Evolutionary conservation across 2,797 vertebrate genomes (phyloP).

Genomic region (Xenentodon cancila): DNA sequence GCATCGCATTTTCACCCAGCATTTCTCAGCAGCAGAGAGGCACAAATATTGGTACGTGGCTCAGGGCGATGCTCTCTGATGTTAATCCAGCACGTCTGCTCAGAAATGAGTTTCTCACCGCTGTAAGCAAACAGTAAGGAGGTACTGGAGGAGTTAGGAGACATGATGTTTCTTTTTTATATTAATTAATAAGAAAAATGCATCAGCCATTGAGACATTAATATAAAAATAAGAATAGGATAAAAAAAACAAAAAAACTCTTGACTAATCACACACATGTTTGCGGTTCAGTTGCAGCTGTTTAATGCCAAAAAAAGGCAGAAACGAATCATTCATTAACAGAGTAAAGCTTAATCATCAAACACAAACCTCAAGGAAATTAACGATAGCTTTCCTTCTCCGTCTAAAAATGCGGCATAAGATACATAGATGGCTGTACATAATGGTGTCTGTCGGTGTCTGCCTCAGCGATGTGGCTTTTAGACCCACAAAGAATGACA

Average conservation of each 20-base stretch:
- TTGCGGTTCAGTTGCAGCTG: background rate
- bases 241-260: background rate
- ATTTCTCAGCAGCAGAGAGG: constrained; percentile 51
- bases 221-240: constrained; percentile 14
- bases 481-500: background rate
- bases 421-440: background rate
- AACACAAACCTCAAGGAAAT: too few relatives aligned
- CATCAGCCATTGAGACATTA: background rate
- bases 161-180: constrained; percentile 10
- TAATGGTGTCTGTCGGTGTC: background rate
- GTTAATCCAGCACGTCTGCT: constrained; percentile 34
- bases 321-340: too few relatives aligned
- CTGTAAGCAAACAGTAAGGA: constrained; percentile 12
- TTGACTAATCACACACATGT: background rate
- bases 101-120: constrained; percentile 37
- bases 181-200: constrained; percentile 1
- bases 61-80: constrained; percentile 36
- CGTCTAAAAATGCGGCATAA: too few relatives aligned
- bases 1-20: constrained; percentile 73
- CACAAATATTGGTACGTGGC: constrained; percentile 37
- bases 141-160: constrained; percentile 5
- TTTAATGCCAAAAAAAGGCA: background rate
- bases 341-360: too few relatives aligned
- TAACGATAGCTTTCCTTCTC: too few relatives aligned
- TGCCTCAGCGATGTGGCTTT: background rate